Base-by-base conservation (phyloP, 2,797 vertebrate genomes). In the Vespertilio murinus region DNA sequence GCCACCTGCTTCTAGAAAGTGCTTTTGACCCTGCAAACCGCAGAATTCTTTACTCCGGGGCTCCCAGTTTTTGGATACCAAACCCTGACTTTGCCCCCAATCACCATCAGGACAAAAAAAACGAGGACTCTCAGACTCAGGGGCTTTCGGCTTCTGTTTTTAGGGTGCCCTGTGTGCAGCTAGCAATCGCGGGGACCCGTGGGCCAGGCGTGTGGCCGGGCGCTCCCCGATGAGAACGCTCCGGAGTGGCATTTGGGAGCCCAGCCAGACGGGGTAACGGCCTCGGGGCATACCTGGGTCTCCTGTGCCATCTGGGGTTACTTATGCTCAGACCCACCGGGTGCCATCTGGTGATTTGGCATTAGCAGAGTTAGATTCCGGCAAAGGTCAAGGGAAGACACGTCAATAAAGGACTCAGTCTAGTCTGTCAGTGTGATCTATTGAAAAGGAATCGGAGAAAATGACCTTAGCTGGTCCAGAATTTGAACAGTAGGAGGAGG, bases 141-240 rank as follows among this genome's bases (percentile, higher is more conserved):
- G 54, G 47, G 90, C 93, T 94, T 86, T 87, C 35, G 40, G 4
- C 87, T 91, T 97, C 95, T 96, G 11, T 80, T 35, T 73, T 88
- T 67, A 67, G 64, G 52, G 40, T 77, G 54, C 52, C 59, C 47
- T 23, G 3, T 75, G 1, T 93, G 56, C 45, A 67, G n/a, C 79
- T 92, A 96, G 70, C 77, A n/a, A 4, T 86, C 96, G 88, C 42
- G 79, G 94, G 56, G 33, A 28, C 75, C 25, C 47, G 82, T 80
- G 69, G 20, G 16, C 28, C 94, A 56, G 83, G 23, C 42, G 70
- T 59, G 35, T 0, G 6, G 14, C 49, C 77, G 74, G 35, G 11
- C 78, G 13, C 42, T 38, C 78, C 10, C 23, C 67, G n/a, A 38
- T 13, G 20, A 1, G n/a, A 6, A 35, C 23, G n/a, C 20, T 90